Evolutionary conservation across 2,797 vertebrate species (phyloP).

Genomic region (Darevskia mixta): DNA sequence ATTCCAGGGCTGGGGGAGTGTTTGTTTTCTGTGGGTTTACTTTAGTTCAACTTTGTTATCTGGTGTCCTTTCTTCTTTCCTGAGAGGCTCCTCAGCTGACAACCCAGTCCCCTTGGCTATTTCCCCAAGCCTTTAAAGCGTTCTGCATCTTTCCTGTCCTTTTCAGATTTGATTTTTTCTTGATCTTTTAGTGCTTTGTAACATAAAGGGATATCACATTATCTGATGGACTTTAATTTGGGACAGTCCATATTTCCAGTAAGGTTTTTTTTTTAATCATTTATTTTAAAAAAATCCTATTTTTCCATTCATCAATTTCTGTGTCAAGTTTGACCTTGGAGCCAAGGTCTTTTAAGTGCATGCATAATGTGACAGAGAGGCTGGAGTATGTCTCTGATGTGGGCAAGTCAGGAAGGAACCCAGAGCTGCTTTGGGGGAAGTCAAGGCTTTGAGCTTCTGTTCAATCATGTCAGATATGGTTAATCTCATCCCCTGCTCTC

Average conservation of each 20-base stretch:
- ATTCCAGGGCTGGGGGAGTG: constrained; percentile 1
- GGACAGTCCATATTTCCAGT: neutral
- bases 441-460: neutral
- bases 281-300: neutral
- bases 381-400: neutral
- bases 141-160: constrained; percentile 38
- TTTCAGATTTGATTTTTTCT: neutral
- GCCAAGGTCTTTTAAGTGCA: neutral
- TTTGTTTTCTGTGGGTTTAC: constrained; percentile 62
- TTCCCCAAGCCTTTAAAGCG: constrained; percentile 41
- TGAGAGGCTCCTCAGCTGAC: constrained; percentile 23
- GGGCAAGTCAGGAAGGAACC: neutral
- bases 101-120: constrained; percentile 18
- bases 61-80: constrained; percentile 40
- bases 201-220: neutral
- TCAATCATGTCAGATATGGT: neutral
- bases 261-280: neutral
- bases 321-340: neutral
- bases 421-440: neutral
- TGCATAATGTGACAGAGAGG: neutral
- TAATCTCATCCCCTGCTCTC: neutral
- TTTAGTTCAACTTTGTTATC: constrained; percentile 47
- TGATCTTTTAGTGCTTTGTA: neutral
- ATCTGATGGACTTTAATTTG: neutral
- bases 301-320: neutral